Evolutionary conservation across 2,888 invertebrate genomes (phyloP).

Genomic region (Andricus curvator): DNA sequence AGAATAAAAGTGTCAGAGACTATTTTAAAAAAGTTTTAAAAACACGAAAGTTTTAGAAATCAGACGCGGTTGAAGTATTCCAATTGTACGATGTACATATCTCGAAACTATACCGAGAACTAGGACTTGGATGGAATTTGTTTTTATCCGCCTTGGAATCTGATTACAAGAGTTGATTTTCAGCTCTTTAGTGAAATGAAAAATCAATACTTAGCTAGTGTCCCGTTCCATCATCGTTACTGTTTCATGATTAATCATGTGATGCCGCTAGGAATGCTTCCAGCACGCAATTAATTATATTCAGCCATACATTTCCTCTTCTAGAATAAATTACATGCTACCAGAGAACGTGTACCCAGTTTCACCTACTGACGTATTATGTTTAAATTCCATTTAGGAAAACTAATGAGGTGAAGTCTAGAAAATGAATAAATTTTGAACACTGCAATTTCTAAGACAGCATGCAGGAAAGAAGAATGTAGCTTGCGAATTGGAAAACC

Average conservation of each 20-base stretch:
- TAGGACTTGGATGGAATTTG: background rate
- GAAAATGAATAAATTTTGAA: too few relatives aligned
- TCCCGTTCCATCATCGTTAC: constrained; percentile 28
- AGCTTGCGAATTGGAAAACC: constrained; percentile 22
- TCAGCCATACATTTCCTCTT: constrained; percentile 28
- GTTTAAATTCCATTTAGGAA: constrained; percentile 33
- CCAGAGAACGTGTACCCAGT: constrained; percentile 16
- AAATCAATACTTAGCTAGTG: constrained; percentile 19
- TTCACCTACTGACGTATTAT: constrained; percentile 22
- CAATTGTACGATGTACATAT: background rate
- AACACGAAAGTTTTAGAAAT: background rate
- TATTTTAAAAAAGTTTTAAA: background rate
- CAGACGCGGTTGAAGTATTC: background rate
- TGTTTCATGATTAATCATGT: constrained; percentile 34
- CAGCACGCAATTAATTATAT: constrained; percentile 38
- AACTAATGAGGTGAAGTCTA: constrained; percentile 20
- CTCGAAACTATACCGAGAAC: background rate
- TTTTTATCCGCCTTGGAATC: background rate
- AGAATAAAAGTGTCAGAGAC: background rate
- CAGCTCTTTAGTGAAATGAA: constrained; percentile 10
- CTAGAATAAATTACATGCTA: constrained; percentile 21
- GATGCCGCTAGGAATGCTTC: constrained; percentile 35
- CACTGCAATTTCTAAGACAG: background rate
- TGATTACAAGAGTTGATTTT: constrained; percentile 4
- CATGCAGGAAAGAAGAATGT: background rate